Conservation (phyloP, 2,797 vertebrate genomes). For the Delichon dasypus region DNA sequence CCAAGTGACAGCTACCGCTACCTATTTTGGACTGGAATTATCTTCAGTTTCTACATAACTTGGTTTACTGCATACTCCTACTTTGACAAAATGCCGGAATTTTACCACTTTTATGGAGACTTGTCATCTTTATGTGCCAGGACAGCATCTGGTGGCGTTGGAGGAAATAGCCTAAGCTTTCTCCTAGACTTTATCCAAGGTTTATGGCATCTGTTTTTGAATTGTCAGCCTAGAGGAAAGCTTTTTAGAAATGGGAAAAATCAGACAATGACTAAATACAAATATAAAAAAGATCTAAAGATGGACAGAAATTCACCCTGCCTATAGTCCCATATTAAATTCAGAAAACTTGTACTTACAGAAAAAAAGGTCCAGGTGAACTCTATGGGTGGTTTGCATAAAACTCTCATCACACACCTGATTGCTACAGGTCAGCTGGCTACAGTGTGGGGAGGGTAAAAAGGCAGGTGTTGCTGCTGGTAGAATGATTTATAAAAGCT, state of each 20-base stretch:
- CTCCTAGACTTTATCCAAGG: not conserved
- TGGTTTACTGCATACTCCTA: not conserved
- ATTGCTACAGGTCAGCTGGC: not conserved
- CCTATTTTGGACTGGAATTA: not conserved
- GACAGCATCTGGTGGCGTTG: not conserved
- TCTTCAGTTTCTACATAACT: not conserved
- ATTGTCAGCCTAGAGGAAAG: not conserved
- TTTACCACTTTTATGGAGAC: not conserved
- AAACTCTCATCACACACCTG: not conserved
- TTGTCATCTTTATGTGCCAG: not conserved
- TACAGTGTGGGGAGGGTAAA: not conserved
- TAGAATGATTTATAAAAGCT: constrained; percentile 5
- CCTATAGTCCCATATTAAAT: not conserved
- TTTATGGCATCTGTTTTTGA: not conserved
- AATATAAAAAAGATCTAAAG: not conserved
- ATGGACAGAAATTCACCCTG: not conserved
- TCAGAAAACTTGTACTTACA: not conserved
- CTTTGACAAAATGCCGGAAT: not conserved
- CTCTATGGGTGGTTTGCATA: not conserved
- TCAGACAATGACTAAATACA: not conserved
- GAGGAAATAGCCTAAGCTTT: not conserved
- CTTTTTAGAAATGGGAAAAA: not conserved
- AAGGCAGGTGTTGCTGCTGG: constrained; percentile 4
- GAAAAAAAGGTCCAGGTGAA: not conserved
- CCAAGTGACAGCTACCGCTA: not conserved